These are phyloP conservation scores for Drosophila tanythrix DNA, from an alignment of 2,888 invertebrate genomes.

Conservation along the genomic window DNA sequence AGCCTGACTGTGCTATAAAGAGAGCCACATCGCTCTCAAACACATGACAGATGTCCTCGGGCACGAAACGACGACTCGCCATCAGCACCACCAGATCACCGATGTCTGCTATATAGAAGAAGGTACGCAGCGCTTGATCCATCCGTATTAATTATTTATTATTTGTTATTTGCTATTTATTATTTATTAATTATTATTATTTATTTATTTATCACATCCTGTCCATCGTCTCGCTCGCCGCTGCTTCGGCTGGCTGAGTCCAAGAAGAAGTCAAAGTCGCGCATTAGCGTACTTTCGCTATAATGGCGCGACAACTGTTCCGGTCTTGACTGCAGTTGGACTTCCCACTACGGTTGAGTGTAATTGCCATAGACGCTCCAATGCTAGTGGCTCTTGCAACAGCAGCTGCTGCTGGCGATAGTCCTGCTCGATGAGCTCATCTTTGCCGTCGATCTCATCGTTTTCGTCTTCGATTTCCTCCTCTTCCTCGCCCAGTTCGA, in stretches of 20 bases:
- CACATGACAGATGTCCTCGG: constrained; percentile 92
- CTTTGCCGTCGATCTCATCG: constrained; percentile 75
- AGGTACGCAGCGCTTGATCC: constrained; percentile 99
- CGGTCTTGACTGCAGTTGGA: too few species aligned
- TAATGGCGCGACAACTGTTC: too few species aligned
- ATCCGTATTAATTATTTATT: constrained; percentile 91
- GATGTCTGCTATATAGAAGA: constrained; percentile 99
- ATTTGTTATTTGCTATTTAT: too few species aligned
- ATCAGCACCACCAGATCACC: constrained; percentile 99
- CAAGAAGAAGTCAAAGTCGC: too few species aligned
- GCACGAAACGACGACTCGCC: constrained; percentile 97
- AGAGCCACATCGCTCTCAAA: constrained; percentile 99
- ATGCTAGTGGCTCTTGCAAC: constrained; percentile 36
- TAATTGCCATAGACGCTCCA: constrained; percentile 54
- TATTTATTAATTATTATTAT: too few species aligned
- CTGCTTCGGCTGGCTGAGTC: too few species aligned
- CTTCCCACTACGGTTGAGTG: constrained; percentile 49
- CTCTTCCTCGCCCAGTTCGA: constrained; percentile 65
- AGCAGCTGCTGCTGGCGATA: constrained; percentile 62
- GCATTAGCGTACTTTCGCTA: too few species aligned
- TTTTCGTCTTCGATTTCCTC: constrained; percentile 74
- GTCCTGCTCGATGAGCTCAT: constrained; percentile 54
- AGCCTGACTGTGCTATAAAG: constrained; percentile 99
- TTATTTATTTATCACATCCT: constrained; percentile 13
- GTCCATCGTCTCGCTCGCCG: too few species aligned